These are phyloP conservation scores for Nephotettix cincticeps DNA, from an alignment of 1,140 invertebrate species.

Conservation along the genomic window DNA sequence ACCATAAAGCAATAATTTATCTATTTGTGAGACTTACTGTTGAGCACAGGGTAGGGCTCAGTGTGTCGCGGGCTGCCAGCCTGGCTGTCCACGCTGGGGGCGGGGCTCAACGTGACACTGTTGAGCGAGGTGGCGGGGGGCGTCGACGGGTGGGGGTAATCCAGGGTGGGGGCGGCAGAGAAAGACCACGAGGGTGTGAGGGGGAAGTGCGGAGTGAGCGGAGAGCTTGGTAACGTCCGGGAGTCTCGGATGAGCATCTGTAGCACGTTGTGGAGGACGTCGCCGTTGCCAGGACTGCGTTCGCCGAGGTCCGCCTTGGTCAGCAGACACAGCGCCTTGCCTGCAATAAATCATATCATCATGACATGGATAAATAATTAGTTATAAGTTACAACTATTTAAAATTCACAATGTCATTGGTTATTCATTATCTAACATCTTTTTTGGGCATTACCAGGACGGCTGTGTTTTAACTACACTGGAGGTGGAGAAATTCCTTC, in stretches of 20 bases:
- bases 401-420: no score
- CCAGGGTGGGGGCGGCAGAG: constrained; percentile 69
- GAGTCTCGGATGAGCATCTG: constrained; percentile 83
- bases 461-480: no score
- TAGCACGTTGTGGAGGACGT: constrained; percentile 90
- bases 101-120: constrained; percentile 86
- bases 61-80: constrained; percentile 79
- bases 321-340: constrained; percentile 86
- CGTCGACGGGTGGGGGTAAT: constrained; percentile 10
- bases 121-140: constrained; percentile 52
- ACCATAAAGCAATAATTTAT: no score
- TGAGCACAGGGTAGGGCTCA: constrained; percentile 21
- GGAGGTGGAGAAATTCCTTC: no score
- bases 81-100: constrained; percentile 81
- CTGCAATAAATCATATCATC: constrained; percentile 55
- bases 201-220: constrained; percentile 82
- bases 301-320: constrained; percentile 88
- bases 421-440: no score
- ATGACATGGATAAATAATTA: no score
- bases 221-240: constrained; percentile 71
- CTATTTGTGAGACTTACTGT: constrained; percentile 15
- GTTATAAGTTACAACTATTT: no score
- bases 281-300: constrained; percentile 86
- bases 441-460: no score
- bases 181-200: constrained; percentile 49